phyloP scores from a whole-genome alignment of 2,113 vertebrate species.

The Ranitomeya imitator region DNA sequence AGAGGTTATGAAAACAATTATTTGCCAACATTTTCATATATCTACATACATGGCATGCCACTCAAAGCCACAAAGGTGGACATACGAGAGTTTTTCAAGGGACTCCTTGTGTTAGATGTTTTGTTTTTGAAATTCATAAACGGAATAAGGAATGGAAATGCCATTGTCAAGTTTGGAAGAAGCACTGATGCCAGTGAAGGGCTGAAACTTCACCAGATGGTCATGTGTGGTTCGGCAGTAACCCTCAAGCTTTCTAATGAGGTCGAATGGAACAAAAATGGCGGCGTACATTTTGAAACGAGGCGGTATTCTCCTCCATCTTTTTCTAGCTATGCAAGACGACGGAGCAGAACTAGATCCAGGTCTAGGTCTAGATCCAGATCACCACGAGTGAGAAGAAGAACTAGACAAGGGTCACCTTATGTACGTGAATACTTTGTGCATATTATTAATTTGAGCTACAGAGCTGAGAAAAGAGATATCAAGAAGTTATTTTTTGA shows the following conservation, averaged over 20 bases:
- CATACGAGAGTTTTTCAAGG: constrained; percentile 81
- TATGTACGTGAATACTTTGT: constrained; percentile 81
- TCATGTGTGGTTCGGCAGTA: constrained; percentile 88
- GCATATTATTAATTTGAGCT: constrained; percentile 85
- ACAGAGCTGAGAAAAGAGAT: constrained; percentile 78
- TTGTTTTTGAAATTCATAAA: constrained; percentile 78
- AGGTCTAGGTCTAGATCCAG: constrained; percentile 19
- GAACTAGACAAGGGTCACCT: constrained; percentile 61
- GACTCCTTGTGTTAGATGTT: constrained; percentile 80
- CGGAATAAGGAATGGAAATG: constrained; percentile 82
- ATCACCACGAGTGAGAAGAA: constrained; percentile 69
- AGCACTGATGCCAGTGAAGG: constrained; percentile 80
- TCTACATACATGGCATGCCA: constrained; percentile 89
- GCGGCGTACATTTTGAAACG: neutral
- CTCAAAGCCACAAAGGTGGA: constrained; percentile 85
- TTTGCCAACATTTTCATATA: constrained; percentile 69
- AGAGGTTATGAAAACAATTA: neutral
- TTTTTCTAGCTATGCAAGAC: neutral
- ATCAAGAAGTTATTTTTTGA: constrained; percentile 82
- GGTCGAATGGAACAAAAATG: constrained; percentile 74
- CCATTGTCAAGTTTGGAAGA: constrained; percentile 85
- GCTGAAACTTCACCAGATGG: constrained; percentile 81
- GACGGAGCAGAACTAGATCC: constrained; percentile 49
- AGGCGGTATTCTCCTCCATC: neutral
- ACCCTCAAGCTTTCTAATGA: constrained; percentile 74